A percentile compares a stretch with the other conserved stretches of the same genome.
These are phyloP conservation scores for Microplitis mediator DNA, from an alignment of 1,140 invertebrate genomes.

Conservation along the genomic window DNA sequence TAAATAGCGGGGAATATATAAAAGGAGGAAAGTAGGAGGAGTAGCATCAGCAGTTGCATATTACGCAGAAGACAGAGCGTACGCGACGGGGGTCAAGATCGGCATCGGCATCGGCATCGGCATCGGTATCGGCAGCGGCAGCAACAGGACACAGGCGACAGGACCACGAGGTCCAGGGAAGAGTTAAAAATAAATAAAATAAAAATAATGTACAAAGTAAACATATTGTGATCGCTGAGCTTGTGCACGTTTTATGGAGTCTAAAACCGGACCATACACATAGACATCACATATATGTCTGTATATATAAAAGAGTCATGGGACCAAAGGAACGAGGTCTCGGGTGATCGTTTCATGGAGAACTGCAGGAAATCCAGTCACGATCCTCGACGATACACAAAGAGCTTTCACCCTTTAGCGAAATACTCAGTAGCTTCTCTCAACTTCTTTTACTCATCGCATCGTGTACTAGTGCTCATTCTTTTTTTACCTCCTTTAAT, in stretches of 20 bases:
- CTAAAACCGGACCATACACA: constrained; percentile 11
- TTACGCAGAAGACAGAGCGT: neutral
- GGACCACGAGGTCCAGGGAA: neutral
- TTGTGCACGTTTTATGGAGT: neutral
- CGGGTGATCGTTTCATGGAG: neutral
- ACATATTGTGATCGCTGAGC: neutral
- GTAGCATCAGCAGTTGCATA: constrained; percentile 12
- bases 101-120: too few relatives aligned
- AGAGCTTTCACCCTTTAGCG: constrained; percentile 26
- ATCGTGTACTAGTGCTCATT: neutral
- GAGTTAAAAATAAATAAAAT: neutral
- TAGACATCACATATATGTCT: neutral
- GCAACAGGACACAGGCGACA: neutral
- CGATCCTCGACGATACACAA: constrained; percentile 21
- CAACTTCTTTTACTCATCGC: constrained; percentile 24
- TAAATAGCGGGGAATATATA: neutral
- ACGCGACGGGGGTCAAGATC: constrained; percentile 19
- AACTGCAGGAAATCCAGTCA: constrained; percentile 25
- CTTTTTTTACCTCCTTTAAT: neutral
- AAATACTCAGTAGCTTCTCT: constrained; percentile 23
- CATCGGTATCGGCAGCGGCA: neutral
- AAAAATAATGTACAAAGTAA: neutral
- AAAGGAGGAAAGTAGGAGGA: neutral
- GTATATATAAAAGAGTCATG: neutral
- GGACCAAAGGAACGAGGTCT: constrained; percentile 6